Evolutionary conservation across 2,888 invertebrate species (phyloP), one percentile per base, ranked within the genome.

Genomic region (Dasysyrphus albostriatus): DNA sequence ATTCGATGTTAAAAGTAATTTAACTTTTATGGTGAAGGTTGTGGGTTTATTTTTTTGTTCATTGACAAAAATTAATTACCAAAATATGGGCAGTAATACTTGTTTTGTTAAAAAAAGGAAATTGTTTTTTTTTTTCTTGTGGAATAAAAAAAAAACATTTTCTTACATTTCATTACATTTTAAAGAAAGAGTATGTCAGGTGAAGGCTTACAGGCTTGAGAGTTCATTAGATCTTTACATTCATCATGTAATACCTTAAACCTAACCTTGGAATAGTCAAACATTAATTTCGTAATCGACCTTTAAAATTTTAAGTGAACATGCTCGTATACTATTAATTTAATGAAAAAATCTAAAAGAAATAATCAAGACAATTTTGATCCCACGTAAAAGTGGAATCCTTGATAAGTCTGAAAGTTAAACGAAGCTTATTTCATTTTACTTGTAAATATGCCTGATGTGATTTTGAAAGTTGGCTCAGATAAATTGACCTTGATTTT

Each of bases 1-100:
- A 67, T 24, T 51, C 37, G 24, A 54, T 44, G 47, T 49, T 63
- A 16, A 24, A 24, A 70, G 63, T 47, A 75, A 75, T 75, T 6
- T 34, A 49, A 56, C 34, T 63, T 7, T 69, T 61, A 75, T 42
- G 74, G 69, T 63, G 54, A 75, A 83, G 80, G 83, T 19, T 61
- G 69, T 16, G 44, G 24, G 2, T 67, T 24, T 24, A 24, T 24
- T 47, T 59, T n/a, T 10, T 61, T 42, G 42, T 61, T 54, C 34
- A 59, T 49, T 42, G 49, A 37, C 39, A 54, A 39, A 19, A 54
- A 54, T 54, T 42, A 75, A 63, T 70, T 63, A 72, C 49, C 9
- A 24, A 19, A 72, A 39, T 59, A 58, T 63, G 59, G n/a, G 0
- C 14, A 44, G 24, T 24, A 5, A 14, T 70, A 63, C 19, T 72